These are phyloP conservation scores for Zaprionus lineosus DNA, from an alignment of 2,888 invertebrate species.

Conservation along the genomic window DNA sequence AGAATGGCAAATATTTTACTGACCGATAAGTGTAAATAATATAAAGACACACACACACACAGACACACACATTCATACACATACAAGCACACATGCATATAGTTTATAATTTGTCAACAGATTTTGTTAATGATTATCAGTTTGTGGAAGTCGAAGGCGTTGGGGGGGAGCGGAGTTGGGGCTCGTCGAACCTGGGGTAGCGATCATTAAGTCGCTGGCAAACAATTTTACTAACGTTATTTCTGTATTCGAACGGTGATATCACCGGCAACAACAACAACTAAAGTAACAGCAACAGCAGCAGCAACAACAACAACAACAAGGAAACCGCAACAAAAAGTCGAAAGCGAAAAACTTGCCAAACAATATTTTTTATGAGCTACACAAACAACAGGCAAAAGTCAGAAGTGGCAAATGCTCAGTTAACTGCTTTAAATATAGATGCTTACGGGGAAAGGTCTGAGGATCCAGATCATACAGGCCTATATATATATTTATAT, in stretches of 20 bases:
- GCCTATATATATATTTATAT: no score
- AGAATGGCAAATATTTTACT: conserved; percentile 6
- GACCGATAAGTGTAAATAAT: conserved; percentile 23
- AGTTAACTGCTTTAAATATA: conserved; percentile 65
- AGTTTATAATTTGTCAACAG: conserved; percentile 18
- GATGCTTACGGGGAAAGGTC: conserved; percentile 30
- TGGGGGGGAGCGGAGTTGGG: not conserved
- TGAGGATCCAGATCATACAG: no score
- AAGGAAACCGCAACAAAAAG: no score
- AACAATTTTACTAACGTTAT: conserved; percentile 43
- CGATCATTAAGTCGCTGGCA: conserved; percentile 31
- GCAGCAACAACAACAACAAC: conserved; percentile 23
- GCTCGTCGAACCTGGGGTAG: not conserved
- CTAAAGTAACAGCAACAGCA: conserved; percentile 66
- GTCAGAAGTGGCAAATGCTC: conserved; percentile 29
- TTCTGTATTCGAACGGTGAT: conserved; percentile 50
- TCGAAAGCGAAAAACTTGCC: conserved; percentile 64
- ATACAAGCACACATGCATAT: not conserved
- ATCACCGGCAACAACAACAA: conserved; percentile 44
- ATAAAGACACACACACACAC: no score
- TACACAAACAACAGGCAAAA: conserved; percentile 21
- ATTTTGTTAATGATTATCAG: conserved; percentile 23
- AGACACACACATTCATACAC: no score
- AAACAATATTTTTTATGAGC: conserved; percentile 52
- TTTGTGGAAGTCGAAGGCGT: conserved; percentile 7